Base-by-base conservation (phyloP, 2,797 vertebrate genomes). In the Acestrorhynchus altus region DNA sequence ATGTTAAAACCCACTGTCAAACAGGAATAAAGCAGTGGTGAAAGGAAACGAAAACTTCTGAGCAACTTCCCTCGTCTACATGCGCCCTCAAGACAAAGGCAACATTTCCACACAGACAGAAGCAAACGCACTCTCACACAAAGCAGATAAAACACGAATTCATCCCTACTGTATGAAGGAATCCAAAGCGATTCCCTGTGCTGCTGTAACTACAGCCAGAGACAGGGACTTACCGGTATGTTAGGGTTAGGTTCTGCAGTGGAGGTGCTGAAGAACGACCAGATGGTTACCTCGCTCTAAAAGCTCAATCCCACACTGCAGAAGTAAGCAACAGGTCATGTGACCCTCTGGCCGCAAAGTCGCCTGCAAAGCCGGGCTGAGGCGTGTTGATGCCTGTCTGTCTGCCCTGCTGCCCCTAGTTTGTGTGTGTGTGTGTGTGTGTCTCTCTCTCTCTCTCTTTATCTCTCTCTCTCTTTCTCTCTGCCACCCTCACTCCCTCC, bases 341-440 rank as follows among this genome's bases (percentile, higher is more conserved):
- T 86, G 85, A 87, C 68, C 67, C 24, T 47, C 31, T 46, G 71
- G 56, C 40, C 52, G 11, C 65, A 57, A 67, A 67, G 75, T 80
- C 31, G 60, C 68, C 71, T 20, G 54, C 80, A 81, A 76, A 73
- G 70, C 74, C 79, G 61, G 77, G 73, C 70, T 42, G 57, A 72
- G 83, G 52, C 86, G 57, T 87, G 86, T 80, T 73, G 67, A 66
- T 81, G 78, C 86, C 67, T 84, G 87, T 63, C 69, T 78, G 46
- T 24, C 74, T 76, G 63, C 28, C 26, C 20, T 24, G 49, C n/a
- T 20, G 10, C 31, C n/a, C 22, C 60, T 6, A 28, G 15, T 60
- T 6, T 22, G 44, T 49, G 44, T 51, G 22, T 47, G 2, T n/a
- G 20, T 74, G 26, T 47, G 5, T 47, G 8, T 73, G 13, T 20